phyloP scores from a whole-genome alignment of 2,888 invertebrate species.

The Lasioglossum lativentre region DNA sequence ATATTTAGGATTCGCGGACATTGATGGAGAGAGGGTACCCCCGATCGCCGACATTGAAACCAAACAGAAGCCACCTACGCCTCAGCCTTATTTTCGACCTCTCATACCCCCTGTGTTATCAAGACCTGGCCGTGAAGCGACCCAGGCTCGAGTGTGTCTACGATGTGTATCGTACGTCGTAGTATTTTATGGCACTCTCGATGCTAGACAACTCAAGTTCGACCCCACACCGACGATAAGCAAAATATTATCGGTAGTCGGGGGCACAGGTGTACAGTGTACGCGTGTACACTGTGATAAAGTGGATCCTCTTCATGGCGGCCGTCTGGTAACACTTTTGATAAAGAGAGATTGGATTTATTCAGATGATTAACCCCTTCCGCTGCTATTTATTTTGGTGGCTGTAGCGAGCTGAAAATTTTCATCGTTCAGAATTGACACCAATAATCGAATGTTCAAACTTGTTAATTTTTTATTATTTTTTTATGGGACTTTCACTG shows the following conservation, averaged over 20 bases:
- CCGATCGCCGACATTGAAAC: conserved; percentile 50
- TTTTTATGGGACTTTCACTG: too few species aligned
- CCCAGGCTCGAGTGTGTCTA: not conserved
- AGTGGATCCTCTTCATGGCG: not conserved
- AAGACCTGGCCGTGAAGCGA: conserved; percentile 19
- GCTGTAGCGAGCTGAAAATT: too few species aligned
- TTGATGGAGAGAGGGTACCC: conserved; percentile 33
- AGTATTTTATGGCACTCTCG: not conserved
- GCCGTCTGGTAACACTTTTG: not conserved
- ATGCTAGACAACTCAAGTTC: not conserved
- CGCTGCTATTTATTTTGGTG: not conserved
- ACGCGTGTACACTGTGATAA: conserved; percentile 1
- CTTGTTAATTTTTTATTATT: too few species aligned
- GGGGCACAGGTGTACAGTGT: conserved; percentile 2
- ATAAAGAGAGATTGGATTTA: not conserved
- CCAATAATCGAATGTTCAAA: too few species aligned
- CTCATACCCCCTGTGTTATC: conserved; percentile 45
- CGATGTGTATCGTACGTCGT: not conserved
- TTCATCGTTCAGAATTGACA: too few species aligned
- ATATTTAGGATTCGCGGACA: conserved; percentile 70
- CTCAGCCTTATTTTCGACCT: conserved; percentile 49
- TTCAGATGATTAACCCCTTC: not conserved
- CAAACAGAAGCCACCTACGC: conserved; percentile 60
- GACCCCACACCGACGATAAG: not conserved
- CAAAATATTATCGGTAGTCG: not conserved